Evolutionary conservation across 2,888 invertebrate species (phyloP).

Genomic region (Ornithoptera alexandrae): DNA sequence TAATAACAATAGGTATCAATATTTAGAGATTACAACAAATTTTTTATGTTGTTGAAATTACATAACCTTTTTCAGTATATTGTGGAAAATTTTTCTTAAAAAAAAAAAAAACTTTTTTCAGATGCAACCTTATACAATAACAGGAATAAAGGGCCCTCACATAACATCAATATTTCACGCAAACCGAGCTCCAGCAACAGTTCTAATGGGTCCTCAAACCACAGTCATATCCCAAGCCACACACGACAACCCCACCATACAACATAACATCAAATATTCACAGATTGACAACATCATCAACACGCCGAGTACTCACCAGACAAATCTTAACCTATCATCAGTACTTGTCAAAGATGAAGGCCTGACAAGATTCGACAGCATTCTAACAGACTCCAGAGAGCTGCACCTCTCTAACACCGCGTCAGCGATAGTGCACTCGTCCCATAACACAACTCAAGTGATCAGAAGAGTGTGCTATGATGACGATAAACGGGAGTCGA

Average conservation of each 20-base stretch:
- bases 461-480: constrained; percentile 67
- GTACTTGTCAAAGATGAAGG: constrained; percentile 65
- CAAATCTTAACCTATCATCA: constrained; percentile 53
- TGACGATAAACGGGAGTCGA: constrained; percentile 50
- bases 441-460: constrained; percentile 67
- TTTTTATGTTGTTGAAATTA: too few species aligned
- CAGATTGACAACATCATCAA: constrained; percentile 67
- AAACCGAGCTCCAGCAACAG: constrained; percentile 62
- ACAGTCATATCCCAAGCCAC: constrained; percentile 70
- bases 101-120: constrained; percentile 39
- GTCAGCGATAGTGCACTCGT: constrained; percentile 64
- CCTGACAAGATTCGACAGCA: constrained; percentile 58
- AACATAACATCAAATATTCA: constrained; percentile 56
- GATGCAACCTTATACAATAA: constrained; percentile 68
- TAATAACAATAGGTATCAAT: too few species aligned
- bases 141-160: constrained; percentile 62
- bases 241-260: constrained; percentile 44
- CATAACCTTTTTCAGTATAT: too few species aligned
- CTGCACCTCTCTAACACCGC: constrained; percentile 59
- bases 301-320: constrained; percentile 46
- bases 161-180: constrained; percentile 70
- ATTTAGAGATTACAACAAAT: too few species aligned
- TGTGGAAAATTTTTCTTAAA: too few species aligned
- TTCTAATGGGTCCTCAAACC: constrained; percentile 67
- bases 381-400: constrained; percentile 62